phyloP scores from a whole-genome alignment of 2,888 invertebrate genomes.

The Eupeodes luniger region DNA sequence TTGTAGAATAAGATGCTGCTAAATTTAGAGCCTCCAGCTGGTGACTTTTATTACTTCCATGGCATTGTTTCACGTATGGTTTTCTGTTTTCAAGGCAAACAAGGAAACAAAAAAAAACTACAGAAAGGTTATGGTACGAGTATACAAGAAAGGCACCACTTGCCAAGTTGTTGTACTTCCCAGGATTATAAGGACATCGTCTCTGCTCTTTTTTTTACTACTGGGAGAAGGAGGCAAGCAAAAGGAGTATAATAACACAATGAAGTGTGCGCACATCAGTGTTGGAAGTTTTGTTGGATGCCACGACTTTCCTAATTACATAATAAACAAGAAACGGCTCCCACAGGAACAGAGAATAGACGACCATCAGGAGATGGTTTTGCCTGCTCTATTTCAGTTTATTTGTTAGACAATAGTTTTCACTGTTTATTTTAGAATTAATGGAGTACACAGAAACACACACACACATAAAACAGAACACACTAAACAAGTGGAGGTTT shows the following conservation, averaged over 20 bases:
- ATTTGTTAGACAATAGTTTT: conserved; percentile 65
- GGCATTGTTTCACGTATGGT: conserved; percentile 52
- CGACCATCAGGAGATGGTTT: background rate
- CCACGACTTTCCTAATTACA: conserved; percentile 67
- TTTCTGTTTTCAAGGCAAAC: conserved; percentile 1
- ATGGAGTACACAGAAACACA: conserved; percentile 26
- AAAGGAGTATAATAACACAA: conserved; percentile 52
- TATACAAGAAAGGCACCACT: conserved; percentile 38
- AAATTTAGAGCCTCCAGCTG: conserved; percentile 57
- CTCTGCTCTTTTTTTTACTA: background rate
- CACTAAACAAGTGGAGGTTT: too few species aligned
- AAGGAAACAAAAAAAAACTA: background rate
- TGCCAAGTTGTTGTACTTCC: conserved; percentile 6
- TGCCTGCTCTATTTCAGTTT: conserved; percentile 29
- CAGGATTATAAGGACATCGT: conserved; percentile 31
- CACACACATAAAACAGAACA: background rate
- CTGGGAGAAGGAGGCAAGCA: conserved; percentile 27
- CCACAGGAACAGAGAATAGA: conserved; percentile 32
- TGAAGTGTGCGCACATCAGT: conserved; percentile 71
- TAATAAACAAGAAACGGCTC: conserved; percentile 71
- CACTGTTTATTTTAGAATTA: conserved; percentile 58
- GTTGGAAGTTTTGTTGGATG: conserved; percentile 61
- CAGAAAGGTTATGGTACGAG: background rate
- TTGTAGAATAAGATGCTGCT: background rate
- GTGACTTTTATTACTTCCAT: conserved; percentile 61